Percentiles rank a stretch among this genome's conserved stretches.
phyloP scores from a whole-genome alignment of 2,113 vertebrate species.

The Heterotilapia buettikoferi region DNA sequence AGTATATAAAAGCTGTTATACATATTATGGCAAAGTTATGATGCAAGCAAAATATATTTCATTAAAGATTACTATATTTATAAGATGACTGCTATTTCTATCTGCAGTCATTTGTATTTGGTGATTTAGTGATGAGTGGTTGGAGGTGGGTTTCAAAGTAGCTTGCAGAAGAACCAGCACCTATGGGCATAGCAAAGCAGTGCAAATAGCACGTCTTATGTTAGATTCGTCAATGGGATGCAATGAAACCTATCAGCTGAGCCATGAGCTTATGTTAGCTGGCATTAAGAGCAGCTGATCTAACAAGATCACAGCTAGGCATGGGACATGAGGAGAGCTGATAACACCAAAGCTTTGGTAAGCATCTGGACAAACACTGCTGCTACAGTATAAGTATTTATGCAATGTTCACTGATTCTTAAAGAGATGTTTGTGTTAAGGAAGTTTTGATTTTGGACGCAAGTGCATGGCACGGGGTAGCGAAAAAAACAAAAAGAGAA shows the following conservation, averaged over 20 bases:
- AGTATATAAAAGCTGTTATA: background rate
- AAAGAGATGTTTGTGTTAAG: background rate
- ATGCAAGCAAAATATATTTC: background rate
- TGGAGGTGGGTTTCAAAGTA: background rate
- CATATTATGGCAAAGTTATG: background rate
- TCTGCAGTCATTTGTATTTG: background rate
- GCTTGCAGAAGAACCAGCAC: background rate
- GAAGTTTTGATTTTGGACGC: background rate
- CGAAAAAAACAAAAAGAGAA: background rate
- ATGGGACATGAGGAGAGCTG: background rate
- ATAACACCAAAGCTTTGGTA: background rate
- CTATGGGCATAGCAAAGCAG: background rate
- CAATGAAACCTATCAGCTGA: background rate
- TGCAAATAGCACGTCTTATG: background rate
- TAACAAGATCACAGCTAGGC: background rate
- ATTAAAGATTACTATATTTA: background rate
- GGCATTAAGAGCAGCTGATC: background rate
- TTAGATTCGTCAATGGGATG: background rate
- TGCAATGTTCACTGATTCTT: background rate
- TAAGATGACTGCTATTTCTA: background rate
- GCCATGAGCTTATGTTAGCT: background rate
- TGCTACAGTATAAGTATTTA: background rate
- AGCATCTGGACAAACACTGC: background rate
- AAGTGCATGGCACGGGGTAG: accelerated
- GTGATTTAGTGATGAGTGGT: background rate